Percentiles rank a stretch among this genome's conserved stretches.
phyloP scores from a whole-genome alignment of 2,888 invertebrate species.

The Sturmia bella region DNA sequence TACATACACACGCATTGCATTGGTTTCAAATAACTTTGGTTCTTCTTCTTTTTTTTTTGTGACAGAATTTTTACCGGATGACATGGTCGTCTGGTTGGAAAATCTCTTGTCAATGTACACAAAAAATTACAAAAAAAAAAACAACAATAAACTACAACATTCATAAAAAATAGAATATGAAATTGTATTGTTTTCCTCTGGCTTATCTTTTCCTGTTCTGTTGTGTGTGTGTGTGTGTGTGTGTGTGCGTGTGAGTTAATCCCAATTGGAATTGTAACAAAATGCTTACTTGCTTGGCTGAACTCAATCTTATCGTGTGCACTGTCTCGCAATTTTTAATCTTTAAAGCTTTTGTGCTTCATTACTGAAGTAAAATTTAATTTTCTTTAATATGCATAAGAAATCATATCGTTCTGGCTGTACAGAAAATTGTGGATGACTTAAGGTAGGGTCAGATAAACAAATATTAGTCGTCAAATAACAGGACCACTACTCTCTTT shows the following conservation, averaged over 20 bases:
- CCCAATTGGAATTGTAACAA: slow-evolving; percentile 45
- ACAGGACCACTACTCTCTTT: no score
- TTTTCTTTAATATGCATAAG: no score
- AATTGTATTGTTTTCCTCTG: slow-evolving; percentile 58
- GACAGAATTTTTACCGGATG: slow-evolving; percentile 67
- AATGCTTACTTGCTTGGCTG: slow-evolving; percentile 5
- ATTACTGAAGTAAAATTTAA: neutral
- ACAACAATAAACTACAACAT: slow-evolving; percentile 30
- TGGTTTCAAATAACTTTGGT: slow-evolving; percentile 38
- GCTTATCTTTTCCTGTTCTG: slow-evolving; percentile 46
- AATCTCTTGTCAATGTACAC: slow-evolving; percentile 68
- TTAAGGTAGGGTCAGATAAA: no score
- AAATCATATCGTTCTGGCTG: no score
- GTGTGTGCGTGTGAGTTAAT: no score
- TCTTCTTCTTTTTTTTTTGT: slow-evolving; percentile 21
- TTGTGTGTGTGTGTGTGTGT: no score
- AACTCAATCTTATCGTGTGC: neutral
- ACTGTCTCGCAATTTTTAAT: slow-evolving; percentile 10
- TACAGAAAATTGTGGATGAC: no score
- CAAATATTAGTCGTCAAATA: no score
- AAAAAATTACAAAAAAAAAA: slow-evolving; percentile 25
- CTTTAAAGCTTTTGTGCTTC: neutral
- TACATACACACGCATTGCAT: slow-evolving; percentile 35
- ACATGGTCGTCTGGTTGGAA: slow-evolving; percentile 70
- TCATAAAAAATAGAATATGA: slow-evolving; percentile 55